Conservation (phyloP, 2,797 vertebrate genomes). For the Halcyon leucocephala region DNA sequence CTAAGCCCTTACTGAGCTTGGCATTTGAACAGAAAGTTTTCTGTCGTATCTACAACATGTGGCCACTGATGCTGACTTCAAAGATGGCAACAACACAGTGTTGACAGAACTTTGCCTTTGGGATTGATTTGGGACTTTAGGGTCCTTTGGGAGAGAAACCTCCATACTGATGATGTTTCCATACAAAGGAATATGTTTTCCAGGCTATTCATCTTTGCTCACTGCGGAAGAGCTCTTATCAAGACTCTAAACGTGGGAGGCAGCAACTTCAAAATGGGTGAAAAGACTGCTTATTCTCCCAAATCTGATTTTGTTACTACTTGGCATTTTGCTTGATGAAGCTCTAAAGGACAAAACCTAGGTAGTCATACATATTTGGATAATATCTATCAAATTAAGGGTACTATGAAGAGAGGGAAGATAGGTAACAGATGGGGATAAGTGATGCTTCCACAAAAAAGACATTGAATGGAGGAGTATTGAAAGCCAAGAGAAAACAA, state of each 20-base stretch:
- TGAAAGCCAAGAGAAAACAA: not conserved
- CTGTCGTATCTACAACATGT: not conserved
- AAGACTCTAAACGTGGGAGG: not conserved
- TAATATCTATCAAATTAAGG: not conserved
- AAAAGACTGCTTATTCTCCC: not conserved
- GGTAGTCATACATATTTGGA: not conserved
- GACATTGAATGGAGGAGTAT: not conserved
- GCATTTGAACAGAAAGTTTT: not conserved
- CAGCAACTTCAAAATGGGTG: not conserved
- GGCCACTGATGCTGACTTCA: not conserved
- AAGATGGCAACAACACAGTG: not conserved
- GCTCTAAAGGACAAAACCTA: not conserved
- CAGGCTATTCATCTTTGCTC: not conserved
- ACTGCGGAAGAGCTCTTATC: not conserved
- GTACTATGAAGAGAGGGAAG: not conserved
- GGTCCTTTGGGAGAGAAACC: not conserved
- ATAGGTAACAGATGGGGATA: conserved; percentile 18
- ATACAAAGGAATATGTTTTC: not conserved
- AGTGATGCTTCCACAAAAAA: not conserved
- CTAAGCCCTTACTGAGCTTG: not conserved
- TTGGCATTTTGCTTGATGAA: not conserved
- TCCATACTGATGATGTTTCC: not conserved
- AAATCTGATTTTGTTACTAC: not conserved
- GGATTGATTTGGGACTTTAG: not conserved
- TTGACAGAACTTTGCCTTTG: not conserved